A percentile compares a stretch with the other conserved stretches of the same genome.
Evolutionary conservation across 2,113 vertebrate genomes (phyloP).

Genomic region (Stegostoma tigrinum): DNA sequence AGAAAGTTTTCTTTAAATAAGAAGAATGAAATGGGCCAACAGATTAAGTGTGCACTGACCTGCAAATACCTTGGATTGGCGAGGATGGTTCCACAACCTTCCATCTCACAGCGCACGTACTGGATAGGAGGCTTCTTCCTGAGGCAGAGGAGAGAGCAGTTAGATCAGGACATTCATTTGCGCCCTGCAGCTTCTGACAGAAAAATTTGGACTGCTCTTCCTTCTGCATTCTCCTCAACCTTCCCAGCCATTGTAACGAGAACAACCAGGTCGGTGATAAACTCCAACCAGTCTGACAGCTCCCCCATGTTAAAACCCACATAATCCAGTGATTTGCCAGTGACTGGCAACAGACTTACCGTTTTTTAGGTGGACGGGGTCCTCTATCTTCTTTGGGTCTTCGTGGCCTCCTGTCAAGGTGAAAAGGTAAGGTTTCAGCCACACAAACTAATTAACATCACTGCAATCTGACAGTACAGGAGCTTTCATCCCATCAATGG

Average conservation of each 20-base stretch:
- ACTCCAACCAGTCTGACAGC: background rate
- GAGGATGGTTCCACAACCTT: conserved; percentile 90
- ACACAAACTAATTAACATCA: background rate
- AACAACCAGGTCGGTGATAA: background rate
- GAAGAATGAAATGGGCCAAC: too few species aligned
- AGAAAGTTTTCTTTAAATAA: background rate
- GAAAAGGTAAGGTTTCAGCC: background rate
- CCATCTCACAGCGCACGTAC: conserved; percentile 96
- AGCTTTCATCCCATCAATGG: background rate
- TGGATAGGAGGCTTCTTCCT: conserved; percentile 98
- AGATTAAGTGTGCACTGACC: conserved; percentile 54
- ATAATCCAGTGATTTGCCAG: background rate
- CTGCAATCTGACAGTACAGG: background rate
- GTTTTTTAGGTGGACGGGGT: conserved; percentile 85
- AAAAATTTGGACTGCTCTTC: rapidly evolving
- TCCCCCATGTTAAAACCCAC: background rate
- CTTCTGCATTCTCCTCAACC: background rate
- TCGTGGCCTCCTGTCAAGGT: conserved; percentile 73
- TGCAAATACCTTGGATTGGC: conserved; percentile 93
- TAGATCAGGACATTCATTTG: background rate
- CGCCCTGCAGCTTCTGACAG: background rate
- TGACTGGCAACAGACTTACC: conserved; percentile 54
- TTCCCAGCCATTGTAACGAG: background rate
- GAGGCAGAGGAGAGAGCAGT: conserved; percentile 35
- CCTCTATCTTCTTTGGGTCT: conserved; percentile 95